A percentile compares a stretch with the other conserved stretches of the same genome.
These are phyloP conservation scores for Phoeniculus purpureus DNA, from an alignment of 2,797 vertebrate genomes.

Conservation along the genomic window DNA sequence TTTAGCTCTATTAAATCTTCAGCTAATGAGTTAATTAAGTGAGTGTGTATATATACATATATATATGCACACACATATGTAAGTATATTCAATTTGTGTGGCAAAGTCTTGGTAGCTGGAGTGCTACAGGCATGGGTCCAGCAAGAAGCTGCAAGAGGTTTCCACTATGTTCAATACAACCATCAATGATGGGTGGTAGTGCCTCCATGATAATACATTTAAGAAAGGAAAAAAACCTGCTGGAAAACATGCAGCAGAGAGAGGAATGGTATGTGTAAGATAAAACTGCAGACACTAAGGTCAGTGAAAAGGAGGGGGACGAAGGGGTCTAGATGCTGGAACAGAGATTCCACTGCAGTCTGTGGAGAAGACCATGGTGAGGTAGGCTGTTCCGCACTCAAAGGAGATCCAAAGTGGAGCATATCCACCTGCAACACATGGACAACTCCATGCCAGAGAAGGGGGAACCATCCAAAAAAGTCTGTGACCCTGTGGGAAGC, in stretches of 20 bases:
- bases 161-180: neutral
- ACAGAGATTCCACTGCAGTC: neutral
- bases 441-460: neutral
- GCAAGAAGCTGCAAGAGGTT: neutral
- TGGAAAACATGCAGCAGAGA: neutral
- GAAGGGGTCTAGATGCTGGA: rapidly evolving
- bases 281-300: neutral
- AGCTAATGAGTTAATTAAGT: neutral
- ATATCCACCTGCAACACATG: neutral
- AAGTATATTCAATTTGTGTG: rapidly evolving
- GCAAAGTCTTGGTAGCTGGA: neutral
- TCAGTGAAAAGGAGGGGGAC: neutral
- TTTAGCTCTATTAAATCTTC: neutral
- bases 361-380: neutral
- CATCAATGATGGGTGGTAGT: rapidly evolving
- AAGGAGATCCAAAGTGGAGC: neutral
- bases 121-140: neutral
- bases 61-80: neutral
- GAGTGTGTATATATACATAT: neutral
- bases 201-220: neutral
- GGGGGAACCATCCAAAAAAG: neutral
- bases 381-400: neutral
- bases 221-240: neutral
- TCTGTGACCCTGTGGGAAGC: neutral
- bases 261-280: neutral